These are phyloP conservation scores for Zosterops hypoxanthus DNA, from an alignment of 2,113 vertebrate genomes.

Conservation along the genomic window DNA sequence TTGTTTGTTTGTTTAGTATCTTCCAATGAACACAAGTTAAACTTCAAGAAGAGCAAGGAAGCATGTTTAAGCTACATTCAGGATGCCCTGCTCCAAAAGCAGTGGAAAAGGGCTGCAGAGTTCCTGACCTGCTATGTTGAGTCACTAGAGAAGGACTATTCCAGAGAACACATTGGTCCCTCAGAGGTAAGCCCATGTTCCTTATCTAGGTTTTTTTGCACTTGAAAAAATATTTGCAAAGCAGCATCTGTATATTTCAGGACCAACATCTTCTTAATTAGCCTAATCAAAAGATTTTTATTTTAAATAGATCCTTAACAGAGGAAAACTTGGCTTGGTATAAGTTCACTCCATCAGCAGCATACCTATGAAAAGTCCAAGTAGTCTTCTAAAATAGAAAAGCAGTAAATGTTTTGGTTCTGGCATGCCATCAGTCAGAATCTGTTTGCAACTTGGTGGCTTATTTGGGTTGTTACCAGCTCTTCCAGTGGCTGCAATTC, in stretches of 20 bases:
- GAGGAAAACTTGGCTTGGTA: neutral
- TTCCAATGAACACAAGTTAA: conserved; percentile 33
- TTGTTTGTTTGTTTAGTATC: conserved; percentile 5
- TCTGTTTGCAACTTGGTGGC: neutral
- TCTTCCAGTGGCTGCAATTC: neutral
- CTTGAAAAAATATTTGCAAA: neutral
- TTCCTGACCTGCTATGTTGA: conserved; percentile 83
- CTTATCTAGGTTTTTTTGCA: neutral
- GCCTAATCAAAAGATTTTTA: neutral
- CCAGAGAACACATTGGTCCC: neutral
- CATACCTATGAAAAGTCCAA: neutral
- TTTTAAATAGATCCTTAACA: neutral
- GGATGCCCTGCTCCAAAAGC: conserved; percentile 84
- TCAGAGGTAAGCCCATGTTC: conserved; percentile 75
- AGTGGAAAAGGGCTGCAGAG: conserved; percentile 85
- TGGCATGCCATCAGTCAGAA: neutral
- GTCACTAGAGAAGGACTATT: conserved; percentile 74
- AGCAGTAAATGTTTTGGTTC: neutral
- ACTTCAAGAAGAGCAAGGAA: conserved; percentile 76
- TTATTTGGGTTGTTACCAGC: neutral
- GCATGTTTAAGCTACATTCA: conserved; percentile 80
- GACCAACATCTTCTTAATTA: neutral
- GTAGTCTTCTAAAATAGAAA: neutral
- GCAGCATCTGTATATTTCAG: neutral
- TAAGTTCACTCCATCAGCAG: neutral